A percentile compares a stretch with the other conserved stretches of the same genome.
Conservation (phyloP, 1,140 invertebrate species). For the Drosophila pectinifera region DNA sequence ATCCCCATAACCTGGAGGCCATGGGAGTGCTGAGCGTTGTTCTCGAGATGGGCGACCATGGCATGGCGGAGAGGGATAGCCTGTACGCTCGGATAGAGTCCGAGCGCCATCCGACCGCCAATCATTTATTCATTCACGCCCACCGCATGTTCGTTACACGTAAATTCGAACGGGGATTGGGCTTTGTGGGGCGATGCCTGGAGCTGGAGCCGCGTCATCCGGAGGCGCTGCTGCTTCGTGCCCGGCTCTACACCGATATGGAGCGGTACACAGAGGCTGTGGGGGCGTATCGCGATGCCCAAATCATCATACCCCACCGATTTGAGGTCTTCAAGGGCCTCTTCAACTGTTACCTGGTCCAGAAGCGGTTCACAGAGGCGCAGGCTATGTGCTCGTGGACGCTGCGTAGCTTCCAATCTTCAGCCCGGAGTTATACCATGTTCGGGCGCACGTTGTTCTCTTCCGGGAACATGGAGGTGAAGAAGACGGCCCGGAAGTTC, state of each 20-base stretch:
- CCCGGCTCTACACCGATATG: constrained; percentile 88
- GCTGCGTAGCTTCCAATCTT: constrained; percentile 64
- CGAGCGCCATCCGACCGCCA: constrained; percentile 87
- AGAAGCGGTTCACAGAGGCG: constrained; percentile 70
- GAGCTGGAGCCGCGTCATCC: constrained; percentile 86
- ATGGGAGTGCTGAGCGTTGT: constrained; percentile 85
- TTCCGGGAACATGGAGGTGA: constrained; percentile 34
- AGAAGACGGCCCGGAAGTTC: constrained; percentile 63
- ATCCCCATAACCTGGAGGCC: constrained; percentile 87
- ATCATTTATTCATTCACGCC: constrained; percentile 86
- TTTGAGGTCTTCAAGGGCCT: constrained; percentile 80
- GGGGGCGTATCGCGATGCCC: constrained; percentile 89
- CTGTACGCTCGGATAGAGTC: constrained; percentile 84
- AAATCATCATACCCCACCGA: constrained; percentile 86
- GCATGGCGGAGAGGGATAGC: constrained; percentile 85
- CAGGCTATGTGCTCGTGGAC: constrained; percentile 64
- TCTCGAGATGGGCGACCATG: constrained; percentile 80
- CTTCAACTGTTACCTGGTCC: constrained; percentile 63
- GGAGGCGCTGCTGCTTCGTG: constrained; percentile 90
- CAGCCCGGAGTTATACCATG: constrained; percentile 70
- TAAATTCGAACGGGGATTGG: constrained; percentile 87
- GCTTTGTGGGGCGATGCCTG: constrained; percentile 87
- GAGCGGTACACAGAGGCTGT: constrained; percentile 90
- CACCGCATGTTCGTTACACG: constrained; percentile 87
- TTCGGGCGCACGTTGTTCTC: constrained; percentile 65